Percentiles rank a stretch among this genome's conserved stretches.
phyloP scores from a whole-genome alignment of 2,113 vertebrate genomes.

The Nipponia nippon region DNA sequence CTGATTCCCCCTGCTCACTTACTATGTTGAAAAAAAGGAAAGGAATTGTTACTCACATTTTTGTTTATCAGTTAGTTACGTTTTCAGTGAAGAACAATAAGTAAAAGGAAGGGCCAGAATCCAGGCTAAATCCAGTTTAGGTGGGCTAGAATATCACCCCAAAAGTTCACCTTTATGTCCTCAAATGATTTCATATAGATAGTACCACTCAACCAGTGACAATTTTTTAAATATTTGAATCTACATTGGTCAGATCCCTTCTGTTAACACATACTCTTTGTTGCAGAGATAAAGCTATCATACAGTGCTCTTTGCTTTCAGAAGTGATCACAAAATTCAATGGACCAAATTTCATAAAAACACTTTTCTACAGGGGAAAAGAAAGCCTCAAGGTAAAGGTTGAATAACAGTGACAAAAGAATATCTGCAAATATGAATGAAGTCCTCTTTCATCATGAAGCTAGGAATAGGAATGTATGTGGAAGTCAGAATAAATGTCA shows the following conservation, averaged over 20 bases:
- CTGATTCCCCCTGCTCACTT: background rate
- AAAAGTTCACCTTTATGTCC: background rate
- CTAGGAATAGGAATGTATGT: conserved; percentile 40
- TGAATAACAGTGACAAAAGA: conserved; percentile 56
- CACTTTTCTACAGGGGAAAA: conserved; percentile 34
- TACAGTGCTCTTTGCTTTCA: conserved; percentile 27
- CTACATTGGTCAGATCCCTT: background rate
- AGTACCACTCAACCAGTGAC: background rate
- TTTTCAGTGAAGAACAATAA: background rate
- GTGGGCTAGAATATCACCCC: background rate
- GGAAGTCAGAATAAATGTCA: conserved; percentile 70
- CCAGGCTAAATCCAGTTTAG: background rate
- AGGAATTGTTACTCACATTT: background rate
- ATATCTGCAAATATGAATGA: conserved; percentile 65
- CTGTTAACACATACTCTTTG: background rate
- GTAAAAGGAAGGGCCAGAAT: background rate
- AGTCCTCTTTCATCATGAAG: conserved; percentile 39
- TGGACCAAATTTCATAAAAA: conserved; percentile 23
- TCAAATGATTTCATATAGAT: background rate
- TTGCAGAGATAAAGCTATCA: conserved; percentile 37
- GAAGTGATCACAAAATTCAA: conserved; percentile 43
- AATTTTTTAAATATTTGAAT: background rate
- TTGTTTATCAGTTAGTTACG: background rate
- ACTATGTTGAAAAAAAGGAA: background rate
- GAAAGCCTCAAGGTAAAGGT: conserved; percentile 51